A percentile compares a stretch with the other conserved stretches of the same genome.
These are phyloP conservation scores for Drosophila flavopinicola DNA, from an alignment of 2,888 invertebrate genomes.

Conservation along the genomic window DNA sequence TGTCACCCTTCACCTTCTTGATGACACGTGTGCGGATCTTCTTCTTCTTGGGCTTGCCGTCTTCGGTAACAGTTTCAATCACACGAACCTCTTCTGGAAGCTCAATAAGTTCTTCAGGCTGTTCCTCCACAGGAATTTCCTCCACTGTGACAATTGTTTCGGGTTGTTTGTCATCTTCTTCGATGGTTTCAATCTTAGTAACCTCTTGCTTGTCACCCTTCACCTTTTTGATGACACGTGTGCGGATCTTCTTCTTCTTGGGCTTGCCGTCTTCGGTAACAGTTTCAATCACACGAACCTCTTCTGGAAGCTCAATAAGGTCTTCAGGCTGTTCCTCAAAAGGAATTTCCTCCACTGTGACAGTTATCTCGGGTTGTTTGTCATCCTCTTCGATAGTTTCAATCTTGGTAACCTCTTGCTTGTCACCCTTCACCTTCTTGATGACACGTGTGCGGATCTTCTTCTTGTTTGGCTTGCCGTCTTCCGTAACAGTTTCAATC, in stretches of 20 bases:
- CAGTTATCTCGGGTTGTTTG: slow-evolving; percentile 37
- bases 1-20: slow-evolving; percentile 48
- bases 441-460: slow-evolving; percentile 47
- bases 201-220: slow-evolving; percentile 51
- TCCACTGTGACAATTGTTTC: slow-evolving; percentile 48
- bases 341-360: slow-evolving; percentile 41
- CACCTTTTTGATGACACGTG: slow-evolving; percentile 48
- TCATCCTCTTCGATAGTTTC: slow-evolving; percentile 46
- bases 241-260: slow-evolving; percentile 43
- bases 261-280: slow-evolving; percentile 44
- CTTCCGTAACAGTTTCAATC: slow-evolving; percentile 34
- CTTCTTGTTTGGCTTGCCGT: slow-evolving; percentile 40
- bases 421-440: slow-evolving; percentile 46
- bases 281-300: slow-evolving; percentile 37
- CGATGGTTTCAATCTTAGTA: slow-evolving; percentile 50
- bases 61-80: slow-evolving; percentile 34
- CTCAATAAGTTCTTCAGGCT: slow-evolving; percentile 30
- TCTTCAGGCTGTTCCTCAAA: slow-evolving; percentile 30
- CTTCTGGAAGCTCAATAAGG: slow-evolving; percentile 40
- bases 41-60: slow-evolving; percentile 41
- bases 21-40: slow-evolving; percentile 49
- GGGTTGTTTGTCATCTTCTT: slow-evolving; percentile 47
- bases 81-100: slow-evolving; percentile 50
- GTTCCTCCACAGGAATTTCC: slow-evolving; percentile 36
- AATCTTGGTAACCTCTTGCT: slow-evolving; percentile 48